A percentile compares a stretch with the other conserved stretches of the same genome.
Evolutionary conservation across 2,797 vertebrate species (phyloP).

Genomic region (Coccyzus lansbergi): DNA sequence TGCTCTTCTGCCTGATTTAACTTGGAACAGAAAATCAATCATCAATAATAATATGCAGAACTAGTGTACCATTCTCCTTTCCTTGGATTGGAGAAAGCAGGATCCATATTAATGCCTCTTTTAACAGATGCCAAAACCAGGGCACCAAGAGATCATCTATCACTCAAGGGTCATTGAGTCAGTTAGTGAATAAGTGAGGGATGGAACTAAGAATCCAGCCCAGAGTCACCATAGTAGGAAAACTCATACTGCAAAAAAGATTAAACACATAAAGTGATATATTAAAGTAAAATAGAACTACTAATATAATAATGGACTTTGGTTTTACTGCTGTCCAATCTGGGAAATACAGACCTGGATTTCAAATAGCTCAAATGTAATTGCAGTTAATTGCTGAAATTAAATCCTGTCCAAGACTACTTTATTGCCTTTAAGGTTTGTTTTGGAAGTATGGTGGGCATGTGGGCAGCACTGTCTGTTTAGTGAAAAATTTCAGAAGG

Average conservation of each 20-base stretch:
- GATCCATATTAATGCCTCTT: background rate
- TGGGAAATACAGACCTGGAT: background rate
- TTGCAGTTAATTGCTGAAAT: background rate
- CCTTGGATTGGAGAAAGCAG: background rate
- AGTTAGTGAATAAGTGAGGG: background rate
- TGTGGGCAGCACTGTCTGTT: background rate
- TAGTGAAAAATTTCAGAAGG: background rate
- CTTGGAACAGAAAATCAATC: slow-evolving; percentile 17
- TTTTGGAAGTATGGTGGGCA: background rate
- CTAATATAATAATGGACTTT: background rate
- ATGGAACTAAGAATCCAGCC: background rate
- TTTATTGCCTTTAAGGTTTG: background rate
- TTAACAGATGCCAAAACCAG: background rate
- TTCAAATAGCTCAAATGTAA: background rate
- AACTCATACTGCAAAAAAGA: background rate
- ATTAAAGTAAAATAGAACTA: background rate
- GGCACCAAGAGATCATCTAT: background rate
- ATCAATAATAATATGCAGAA: background rate
- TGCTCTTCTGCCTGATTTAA: slow-evolving; percentile 26
- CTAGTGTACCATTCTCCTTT: background rate
- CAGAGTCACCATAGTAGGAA: background rate
- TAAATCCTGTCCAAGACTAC: background rate
- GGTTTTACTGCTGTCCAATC: background rate
- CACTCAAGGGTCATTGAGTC: background rate
- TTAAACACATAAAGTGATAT: background rate